phyloP scores from a whole-genome alignment of 2,888 invertebrate genomes.

The Amblyteles armatorius region DNA sequence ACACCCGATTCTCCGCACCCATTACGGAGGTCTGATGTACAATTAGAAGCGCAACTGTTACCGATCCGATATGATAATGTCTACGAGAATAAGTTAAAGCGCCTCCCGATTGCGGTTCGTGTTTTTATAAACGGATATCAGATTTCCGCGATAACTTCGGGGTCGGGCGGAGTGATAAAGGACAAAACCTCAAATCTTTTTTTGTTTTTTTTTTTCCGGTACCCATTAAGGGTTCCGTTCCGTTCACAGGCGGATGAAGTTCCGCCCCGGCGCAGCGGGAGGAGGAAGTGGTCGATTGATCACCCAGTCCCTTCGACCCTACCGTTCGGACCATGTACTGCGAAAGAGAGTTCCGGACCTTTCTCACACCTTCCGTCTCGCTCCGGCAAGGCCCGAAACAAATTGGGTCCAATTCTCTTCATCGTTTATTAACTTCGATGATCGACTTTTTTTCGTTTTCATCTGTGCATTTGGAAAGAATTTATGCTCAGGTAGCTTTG shows the following conservation, averaged over 20 bases:
- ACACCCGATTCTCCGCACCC: conserved; percentile 45
- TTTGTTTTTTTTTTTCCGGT: background rate
- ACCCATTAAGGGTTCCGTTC: conserved; percentile 20
- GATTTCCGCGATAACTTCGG: conserved; percentile 36
- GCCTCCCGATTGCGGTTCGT: background rate
- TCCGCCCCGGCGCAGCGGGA: conserved; percentile 51
- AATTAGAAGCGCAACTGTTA: conserved; percentile 29
- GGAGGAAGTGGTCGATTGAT: conserved; percentile 64
- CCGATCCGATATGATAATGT: background rate
- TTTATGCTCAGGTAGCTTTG: background rate
- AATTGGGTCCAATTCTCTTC: conserved; percentile 5
- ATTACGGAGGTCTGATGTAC: background rate
- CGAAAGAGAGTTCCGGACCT: conserved; percentile 45
- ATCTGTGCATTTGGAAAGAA: background rate
- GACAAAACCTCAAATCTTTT: conserved; percentile 20
- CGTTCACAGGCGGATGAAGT: conserved; percentile 54
- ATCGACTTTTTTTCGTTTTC: conserved; percentile 21
- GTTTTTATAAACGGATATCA: conserved; percentile 41
- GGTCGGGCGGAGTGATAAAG: conserved; percentile 18
- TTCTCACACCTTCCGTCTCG: conserved; percentile 54
- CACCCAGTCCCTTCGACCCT: conserved; percentile 56
- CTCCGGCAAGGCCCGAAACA: background rate
- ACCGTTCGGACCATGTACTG: background rate
- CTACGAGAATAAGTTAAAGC: conserved; percentile 11
- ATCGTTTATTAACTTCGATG: conserved; percentile 29